Base-by-base conservation (phyloP, 2,888 invertebrate genomes). In the Mythimna loreyi region DNA sequence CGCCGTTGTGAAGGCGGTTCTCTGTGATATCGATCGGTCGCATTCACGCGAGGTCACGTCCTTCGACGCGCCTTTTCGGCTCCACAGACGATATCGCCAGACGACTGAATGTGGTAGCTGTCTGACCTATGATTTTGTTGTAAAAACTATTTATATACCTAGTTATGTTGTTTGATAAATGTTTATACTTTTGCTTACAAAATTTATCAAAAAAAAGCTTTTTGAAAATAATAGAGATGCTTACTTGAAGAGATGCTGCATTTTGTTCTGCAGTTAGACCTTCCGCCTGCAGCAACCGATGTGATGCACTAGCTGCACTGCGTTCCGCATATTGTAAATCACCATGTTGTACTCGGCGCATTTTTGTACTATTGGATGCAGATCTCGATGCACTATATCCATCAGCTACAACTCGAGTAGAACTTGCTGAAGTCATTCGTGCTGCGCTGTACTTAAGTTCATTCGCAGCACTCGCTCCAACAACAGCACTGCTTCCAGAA, bases 251-350 rank as follows among this genome's bases (percentile, higher is more conserved):
- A 81, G 97, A 97, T 71, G 98, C 97, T 80, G 98, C 97, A 89
- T 98, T 98, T 92, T 98, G 98, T 93, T 99, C 98, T 1, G 98
- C 97, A 30, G 98, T 97, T 74, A 98, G 96, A 55, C 98, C 98
- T 89, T 98, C 98, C 74, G 98, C 96, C 92, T 98, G 98, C 76
- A 98, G 94, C 81, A 98, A 96, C 78, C 98, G 97, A 82, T 97
- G 97, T 78, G 97, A 97, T 21, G 98, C 98, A 36, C 98, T 97
- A 50, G 98, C 97, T 52, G 98, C 97, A 86, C 97, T 97, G 80
- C 97, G 97, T 92, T 98, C 98, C 86, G 98, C 97, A 91, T 98
- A 98, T 72, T 97, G 97, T 83, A 98, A 93, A 87, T 98, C 98
- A 47, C 98, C 98, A 33, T 98, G 96, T 90, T 98, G 98, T 74